Evolutionary conservation across 2,113 vertebrate genomes (phyloP).

Genomic region (Xenopus borealis): DNA sequence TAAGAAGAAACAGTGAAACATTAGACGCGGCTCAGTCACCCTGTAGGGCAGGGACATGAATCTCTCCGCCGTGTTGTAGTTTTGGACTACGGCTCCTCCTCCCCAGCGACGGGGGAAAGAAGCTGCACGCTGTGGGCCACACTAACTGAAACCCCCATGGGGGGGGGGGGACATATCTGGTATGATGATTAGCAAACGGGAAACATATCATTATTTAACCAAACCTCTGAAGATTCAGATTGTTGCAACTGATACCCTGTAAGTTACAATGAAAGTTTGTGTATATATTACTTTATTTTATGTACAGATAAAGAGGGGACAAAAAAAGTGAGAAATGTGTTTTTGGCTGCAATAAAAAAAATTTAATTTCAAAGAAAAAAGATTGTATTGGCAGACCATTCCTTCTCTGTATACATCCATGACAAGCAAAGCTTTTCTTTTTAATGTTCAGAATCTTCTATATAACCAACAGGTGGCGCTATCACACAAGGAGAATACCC

Average conservation of each 20-base stretch:
- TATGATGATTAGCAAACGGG: slow-evolving; percentile 62
- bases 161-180: slow-evolving; percentile 57
- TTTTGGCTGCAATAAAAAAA: slow-evolving; percentile 96
- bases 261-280: slow-evolving; percentile 70
- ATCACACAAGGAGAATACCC: too few species aligned
- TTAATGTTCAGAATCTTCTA: too few species aligned
- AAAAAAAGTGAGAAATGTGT: slow-evolving; percentile 56
- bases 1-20: slow-evolving; percentile 74
- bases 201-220: slow-evolving; percentile 59
- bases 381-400: too few species aligned
- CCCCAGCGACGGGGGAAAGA: not conserved
- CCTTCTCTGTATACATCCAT: too few species aligned
- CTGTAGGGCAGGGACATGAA: not conserved
- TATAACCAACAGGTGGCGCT: too few species aligned
- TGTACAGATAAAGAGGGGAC: slow-evolving; percentile 85
- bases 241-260: slow-evolving; percentile 69
- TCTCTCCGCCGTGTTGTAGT: slow-evolving; percentile 22
- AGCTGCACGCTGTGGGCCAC: too few species aligned
- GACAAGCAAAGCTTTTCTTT: too few species aligned
- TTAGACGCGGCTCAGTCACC: slow-evolving; percentile 45
- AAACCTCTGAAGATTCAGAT: slow-evolving; percentile 65
- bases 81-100: not conserved
- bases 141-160: too few species aligned
- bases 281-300: slow-evolving; percentile 82
- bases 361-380: slow-evolving; percentile 59